These are phyloP conservation scores for Paraplagusia blochii DNA, from an alignment of 2,113 vertebrate species.

Conservation along the genomic window DNA sequence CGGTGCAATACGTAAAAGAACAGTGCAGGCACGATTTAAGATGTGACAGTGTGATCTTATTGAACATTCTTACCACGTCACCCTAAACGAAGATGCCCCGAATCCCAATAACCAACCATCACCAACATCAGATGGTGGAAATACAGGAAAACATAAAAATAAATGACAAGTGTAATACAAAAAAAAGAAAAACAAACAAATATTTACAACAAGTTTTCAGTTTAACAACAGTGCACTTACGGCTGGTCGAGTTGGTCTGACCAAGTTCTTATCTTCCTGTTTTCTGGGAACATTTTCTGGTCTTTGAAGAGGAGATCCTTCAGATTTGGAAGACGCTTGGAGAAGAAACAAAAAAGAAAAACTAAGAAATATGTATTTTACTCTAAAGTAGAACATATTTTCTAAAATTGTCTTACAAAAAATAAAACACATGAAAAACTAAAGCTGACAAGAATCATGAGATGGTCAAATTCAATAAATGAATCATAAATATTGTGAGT, in stretches of 20 bases:
- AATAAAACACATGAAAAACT: too few species aligned
- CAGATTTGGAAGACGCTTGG: slow-evolving; percentile 93
- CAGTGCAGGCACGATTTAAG: slow-evolving; percentile 35
- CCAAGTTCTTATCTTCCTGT: slow-evolving; percentile 88
- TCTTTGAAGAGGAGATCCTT: slow-evolving; percentile 90
- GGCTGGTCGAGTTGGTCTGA: slow-evolving; percentile 85
- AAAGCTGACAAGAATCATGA: too few species aligned
- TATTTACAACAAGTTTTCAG: slow-evolving; percentile 7
- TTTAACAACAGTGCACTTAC: slow-evolving; percentile 73
- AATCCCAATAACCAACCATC: slow-evolving; percentile 37
- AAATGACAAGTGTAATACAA: slow-evolving; percentile 8
- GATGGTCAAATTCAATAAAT: too few species aligned
- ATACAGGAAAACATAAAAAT: slow-evolving; percentile 6
- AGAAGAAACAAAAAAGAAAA: slow-evolving; percentile 6
- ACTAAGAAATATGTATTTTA: too few species aligned
- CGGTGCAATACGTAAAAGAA: slow-evolving; percentile 19
- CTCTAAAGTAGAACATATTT: too few species aligned
- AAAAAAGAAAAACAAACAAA: slow-evolving; percentile 23
- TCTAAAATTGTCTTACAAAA: too few species aligned
- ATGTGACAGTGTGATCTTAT: slow-evolving; percentile 23
- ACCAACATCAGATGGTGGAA: slow-evolving; percentile 34
- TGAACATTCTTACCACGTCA: slow-evolving; percentile 69
- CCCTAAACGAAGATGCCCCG: slow-evolving; percentile 62
- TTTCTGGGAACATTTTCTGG: slow-evolving; percentile 87
- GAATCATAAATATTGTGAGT: too few species aligned